Base-by-base conservation (phyloP, 2,888 invertebrate species). In the Drosophila quasianomalipes region DNA sequence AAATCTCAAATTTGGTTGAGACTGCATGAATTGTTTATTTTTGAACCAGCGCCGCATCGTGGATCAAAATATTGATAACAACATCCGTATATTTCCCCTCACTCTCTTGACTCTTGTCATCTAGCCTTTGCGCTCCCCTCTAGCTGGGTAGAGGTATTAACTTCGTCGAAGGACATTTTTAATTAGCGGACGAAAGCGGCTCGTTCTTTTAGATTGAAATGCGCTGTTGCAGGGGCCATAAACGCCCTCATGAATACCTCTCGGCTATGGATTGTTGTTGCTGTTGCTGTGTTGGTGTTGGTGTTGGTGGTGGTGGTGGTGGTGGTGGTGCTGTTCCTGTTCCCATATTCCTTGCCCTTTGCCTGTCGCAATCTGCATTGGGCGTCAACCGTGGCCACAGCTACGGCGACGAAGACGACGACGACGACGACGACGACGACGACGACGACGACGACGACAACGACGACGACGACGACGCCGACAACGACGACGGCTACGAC, bases 101-200 rank as follows among this genome's bases (percentile, higher is more conserved):
- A 22, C 39, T 4, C 37, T 14, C 70, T 4, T 12, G 1, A 47
- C 33, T 35, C 51, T 33, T 33, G 6, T 54, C 58, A 52, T 16
- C n/a, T 37, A 22, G 53, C 26, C 28, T 47, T 35, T 52, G 26
- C 30, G 10, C 14, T 26, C 33, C 22, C 30, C 35, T 31, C 28
- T 12, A 19, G 6, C 28, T 53, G 61, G 31, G 12, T 37, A 35
- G 44, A 62, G 69, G 79, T 76, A 72, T 66, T 52, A 55, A 52
- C 44, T 61, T 47, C 49, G 59, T 65, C 70, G 81, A 84, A 85
- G 84, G 89, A 84, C 89, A 89, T 73, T 84, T 84, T 89, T 89
- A 89, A 88, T 85, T 83, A 85, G 86, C 78, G 86, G 61, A 81
- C 66, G 72, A 81, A 80, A 77, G 86, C 74, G 74, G 78, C 79